phyloP scores from a whole-genome alignment of 2,888 invertebrate genomes.

The Cryptus armator region DNA sequence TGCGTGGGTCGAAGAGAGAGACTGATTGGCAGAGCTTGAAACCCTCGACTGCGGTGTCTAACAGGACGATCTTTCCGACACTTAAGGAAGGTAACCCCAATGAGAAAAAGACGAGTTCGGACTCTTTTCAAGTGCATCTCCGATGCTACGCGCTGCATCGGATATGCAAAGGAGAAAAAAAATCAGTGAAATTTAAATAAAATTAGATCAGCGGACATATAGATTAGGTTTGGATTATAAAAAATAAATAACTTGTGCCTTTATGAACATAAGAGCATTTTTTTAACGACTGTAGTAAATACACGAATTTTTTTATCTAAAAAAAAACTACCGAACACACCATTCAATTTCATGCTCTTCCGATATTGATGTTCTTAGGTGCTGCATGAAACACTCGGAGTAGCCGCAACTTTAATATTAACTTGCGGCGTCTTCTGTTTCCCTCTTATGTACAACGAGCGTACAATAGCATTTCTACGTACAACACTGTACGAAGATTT shows the following conservation, averaged over 20 bases:
- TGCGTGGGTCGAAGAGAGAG: slow-evolving; percentile 56
- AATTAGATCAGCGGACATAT: not conserved
- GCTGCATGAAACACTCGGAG: slow-evolving; percentile 49
- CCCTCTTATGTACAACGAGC: slow-evolving; percentile 3
- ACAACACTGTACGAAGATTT: slow-evolving; percentile 31
- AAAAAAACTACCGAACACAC: slow-evolving; percentile 42
- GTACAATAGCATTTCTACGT: slow-evolving; percentile 45
- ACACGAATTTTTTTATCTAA: slow-evolving; percentile 33
- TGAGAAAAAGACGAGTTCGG: slow-evolving; percentile 29
- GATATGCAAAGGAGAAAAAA: slow-evolving; percentile 9
- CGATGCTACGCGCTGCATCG: not conserved
- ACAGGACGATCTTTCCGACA: slow-evolving; percentile 40
- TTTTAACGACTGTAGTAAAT: not conserved
- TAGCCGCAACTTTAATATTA: slow-evolving; percentile 61
- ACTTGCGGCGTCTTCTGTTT: slow-evolving; percentile 20
- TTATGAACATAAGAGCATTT: too few relatives aligned
- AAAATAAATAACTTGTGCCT: too few relatives aligned
- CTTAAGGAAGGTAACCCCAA: slow-evolving; percentile 44
- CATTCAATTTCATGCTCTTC: slow-evolving; percentile 33
- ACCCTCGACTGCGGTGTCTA: slow-evolving; percentile 26
- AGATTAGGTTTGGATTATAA: too few relatives aligned
- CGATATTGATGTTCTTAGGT: slow-evolving; percentile 23
- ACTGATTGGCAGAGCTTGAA: slow-evolving; percentile 56
- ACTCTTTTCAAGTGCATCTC: not conserved
- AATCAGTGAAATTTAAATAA: slow-evolving; percentile 1